phyloP scores from a whole-genome alignment of 2,113 vertebrate species.

The Albula goreensis region DNA sequence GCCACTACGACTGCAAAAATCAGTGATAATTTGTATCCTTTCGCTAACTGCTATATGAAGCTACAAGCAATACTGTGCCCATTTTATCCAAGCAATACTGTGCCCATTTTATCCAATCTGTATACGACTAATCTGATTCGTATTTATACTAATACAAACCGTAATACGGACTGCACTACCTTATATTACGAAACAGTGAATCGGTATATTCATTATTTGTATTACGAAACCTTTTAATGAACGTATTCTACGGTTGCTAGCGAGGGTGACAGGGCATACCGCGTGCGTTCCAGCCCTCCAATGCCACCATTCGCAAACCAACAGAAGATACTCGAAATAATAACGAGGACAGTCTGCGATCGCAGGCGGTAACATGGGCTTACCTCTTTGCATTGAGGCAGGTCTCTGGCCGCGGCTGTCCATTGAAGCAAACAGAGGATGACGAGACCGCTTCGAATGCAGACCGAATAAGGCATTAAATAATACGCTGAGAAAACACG shows the following conservation, averaged over 20 bases:
- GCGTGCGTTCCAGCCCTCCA: neutral
- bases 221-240: neutral
- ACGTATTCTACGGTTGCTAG: neutral
- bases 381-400: conserved; percentile 33
- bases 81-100: neutral
- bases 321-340: neutral
- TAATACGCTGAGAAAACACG: neutral
- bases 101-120: neutral
- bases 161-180: neutral
- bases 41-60: neutral
- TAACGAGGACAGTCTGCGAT: neutral
- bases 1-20: neutral
- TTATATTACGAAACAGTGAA: neutral
- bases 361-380: neutral
- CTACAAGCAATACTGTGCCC: neutral
- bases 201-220: neutral
- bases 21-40: neutral
- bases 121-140: neutral
- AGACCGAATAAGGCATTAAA: conserved; percentile 10
- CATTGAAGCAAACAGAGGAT: neutral
- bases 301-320: neutral
- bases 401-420: conserved; percentile 17
- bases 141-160: neutral
- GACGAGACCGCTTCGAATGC: conserved; percentile 18
- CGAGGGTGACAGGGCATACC: neutral